These are phyloP conservation scores for Macrobrachium rosenbergii DNA, from an alignment of 1,140 invertebrate species.

Conservation along the genomic window DNA sequence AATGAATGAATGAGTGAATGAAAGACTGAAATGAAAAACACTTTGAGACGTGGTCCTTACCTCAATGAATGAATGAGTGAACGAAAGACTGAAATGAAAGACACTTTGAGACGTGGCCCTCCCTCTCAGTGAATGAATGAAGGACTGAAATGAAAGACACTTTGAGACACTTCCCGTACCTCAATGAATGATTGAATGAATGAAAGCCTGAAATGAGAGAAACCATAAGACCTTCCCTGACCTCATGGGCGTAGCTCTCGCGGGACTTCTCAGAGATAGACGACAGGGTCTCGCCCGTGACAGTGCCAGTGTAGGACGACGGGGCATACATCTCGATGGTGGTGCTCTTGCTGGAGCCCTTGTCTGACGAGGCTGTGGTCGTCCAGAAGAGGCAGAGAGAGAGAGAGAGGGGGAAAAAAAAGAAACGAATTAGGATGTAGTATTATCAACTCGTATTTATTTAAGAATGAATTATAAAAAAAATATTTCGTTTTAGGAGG, in stretches of 20 bases:
- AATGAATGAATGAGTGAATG: neutral
- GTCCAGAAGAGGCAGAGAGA: conserved; percentile 13
- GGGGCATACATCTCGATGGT: conserved; percentile 97
- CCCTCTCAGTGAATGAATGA: no score
- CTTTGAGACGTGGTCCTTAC: no score
- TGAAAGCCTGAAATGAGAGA: neutral
- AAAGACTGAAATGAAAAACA: no score
- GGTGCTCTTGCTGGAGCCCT: conserved; percentile 86
- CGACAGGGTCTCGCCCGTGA: conserved; percentile 91
- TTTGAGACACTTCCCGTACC: no score
- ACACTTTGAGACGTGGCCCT: no score
- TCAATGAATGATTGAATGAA: neutral
- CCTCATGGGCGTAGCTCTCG: conserved; percentile 61
- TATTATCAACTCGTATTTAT: neutral
- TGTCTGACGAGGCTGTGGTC: conserved; percentile 70
- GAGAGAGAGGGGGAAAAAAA: conserved; percentile 20
- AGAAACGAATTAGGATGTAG: neutral
- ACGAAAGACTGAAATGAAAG: no score
- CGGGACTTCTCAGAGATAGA: conserved; percentile 88
- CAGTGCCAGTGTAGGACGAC: conserved; percentile 93
- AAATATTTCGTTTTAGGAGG: no score
- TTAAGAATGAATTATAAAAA: neutral
- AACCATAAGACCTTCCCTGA: neutral
- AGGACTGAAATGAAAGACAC: no score
- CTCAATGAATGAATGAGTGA: no score